phyloP scores from a whole-genome alignment of 2,888 invertebrate genomes.

The Patella caerulea region DNA sequence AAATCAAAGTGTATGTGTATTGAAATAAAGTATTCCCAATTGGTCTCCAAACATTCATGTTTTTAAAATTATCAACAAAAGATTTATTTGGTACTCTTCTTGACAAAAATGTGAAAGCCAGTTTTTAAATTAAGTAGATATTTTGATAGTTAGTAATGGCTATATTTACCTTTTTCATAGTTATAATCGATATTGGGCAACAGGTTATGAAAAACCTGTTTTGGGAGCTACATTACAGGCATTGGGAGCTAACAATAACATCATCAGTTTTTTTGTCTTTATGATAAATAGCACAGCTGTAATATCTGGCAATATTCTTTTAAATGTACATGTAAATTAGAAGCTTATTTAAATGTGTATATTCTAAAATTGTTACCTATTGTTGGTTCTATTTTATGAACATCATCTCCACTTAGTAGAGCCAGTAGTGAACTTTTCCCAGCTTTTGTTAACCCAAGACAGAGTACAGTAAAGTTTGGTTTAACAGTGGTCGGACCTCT shows the following conservation, averaged over 20 bases:
- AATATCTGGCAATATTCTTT: too few relatives aligned
- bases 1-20: background rate
- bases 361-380: slow-evolving; percentile 49
- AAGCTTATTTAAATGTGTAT: background rate
- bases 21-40: background rate
- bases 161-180: too few relatives aligned
- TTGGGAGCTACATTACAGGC: background rate
- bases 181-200: too few relatives aligned
- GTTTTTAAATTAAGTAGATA: too few relatives aligned
- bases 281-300: too few relatives aligned
- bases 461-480: slow-evolving; percentile 63
- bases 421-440: slow-evolving; percentile 67
- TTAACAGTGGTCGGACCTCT: slow-evolving; percentile 53
- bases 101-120: too few relatives aligned
- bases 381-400: slow-evolving; percentile 65
- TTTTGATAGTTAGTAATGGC: too few relatives aligned
- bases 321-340: too few relatives aligned
- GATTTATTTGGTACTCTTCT: too few relatives aligned
- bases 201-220: background rate
- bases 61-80: too few relatives aligned
- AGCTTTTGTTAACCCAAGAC: slow-evolving; percentile 63
- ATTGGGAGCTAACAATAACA: background rate
- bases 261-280: too few relatives aligned
- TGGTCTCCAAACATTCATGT: too few relatives aligned
- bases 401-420: slow-evolving; percentile 61